phyloP scores from a whole-genome alignment of 2,888 invertebrate species.

The Penaeus monodon region DNA sequence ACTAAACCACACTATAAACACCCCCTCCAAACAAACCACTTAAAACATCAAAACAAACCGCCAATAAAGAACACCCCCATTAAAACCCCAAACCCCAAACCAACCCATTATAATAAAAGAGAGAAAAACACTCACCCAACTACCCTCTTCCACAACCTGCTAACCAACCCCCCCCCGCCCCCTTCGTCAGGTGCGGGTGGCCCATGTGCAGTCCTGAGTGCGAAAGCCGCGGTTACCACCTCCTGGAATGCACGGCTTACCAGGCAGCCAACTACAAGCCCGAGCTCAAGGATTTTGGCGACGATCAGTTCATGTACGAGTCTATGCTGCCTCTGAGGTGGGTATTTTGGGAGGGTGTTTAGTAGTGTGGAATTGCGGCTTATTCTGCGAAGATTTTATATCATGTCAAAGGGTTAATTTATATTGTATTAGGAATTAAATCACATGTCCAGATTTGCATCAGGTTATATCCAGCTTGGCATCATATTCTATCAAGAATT shows the following conservation, averaged over 20 bases:
- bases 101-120: not conserved
- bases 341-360: not conserved
- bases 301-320: slow-evolving; percentile 58
- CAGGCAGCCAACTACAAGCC: slow-evolving; percentile 44
- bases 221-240: slow-evolving; percentile 57
- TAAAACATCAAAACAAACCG: too few relatives aligned
- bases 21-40: too few relatives aligned
- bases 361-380: not conserved
- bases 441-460: too few relatives aligned
- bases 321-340: slow-evolving; percentile 61
- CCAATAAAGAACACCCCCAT: too few relatives aligned
- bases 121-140: not conserved
- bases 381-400: too few relatives aligned
- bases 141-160: not conserved
- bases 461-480: too few relatives aligned
- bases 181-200: slow-evolving; percentile 53
- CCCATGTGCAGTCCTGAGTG: slow-evolving; percentile 57
- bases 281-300: slow-evolving; percentile 31
- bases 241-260: slow-evolving; percentile 55
- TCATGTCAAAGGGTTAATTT: too few relatives aligned
- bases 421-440: too few relatives aligned
- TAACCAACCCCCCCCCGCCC: not conserved
- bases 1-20: too few relatives aligned
- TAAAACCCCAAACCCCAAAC: too few relatives aligned
- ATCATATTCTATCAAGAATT: too few relatives aligned